A percentile compares a stretch with the other conserved stretches of the same genome.
phyloP scores from a whole-genome alignment of 2,113 vertebrate genomes.

The Sardina pilchardus region DNA sequence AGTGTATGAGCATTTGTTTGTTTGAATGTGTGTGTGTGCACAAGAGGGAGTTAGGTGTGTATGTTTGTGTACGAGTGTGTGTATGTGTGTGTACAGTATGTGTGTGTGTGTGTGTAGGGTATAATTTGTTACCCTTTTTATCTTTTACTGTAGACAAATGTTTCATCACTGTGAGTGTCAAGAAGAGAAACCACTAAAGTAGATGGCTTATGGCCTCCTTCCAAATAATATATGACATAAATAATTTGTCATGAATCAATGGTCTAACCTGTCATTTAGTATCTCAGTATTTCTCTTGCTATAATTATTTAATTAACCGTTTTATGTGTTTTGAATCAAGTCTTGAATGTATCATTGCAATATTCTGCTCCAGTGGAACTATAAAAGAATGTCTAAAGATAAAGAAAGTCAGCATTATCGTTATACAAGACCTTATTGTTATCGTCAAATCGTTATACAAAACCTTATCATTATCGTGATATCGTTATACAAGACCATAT shows the following conservation, averaged over 20 bases:
- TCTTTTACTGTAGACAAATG: not conserved
- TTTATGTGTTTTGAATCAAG: not conserved
- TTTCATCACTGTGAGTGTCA: not conserved
- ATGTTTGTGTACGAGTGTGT: conserved; percentile 7
- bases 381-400: not conserved
- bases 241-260: not conserved
- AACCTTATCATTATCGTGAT: no score
- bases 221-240: not conserved
- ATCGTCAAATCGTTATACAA: no score
- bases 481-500: not conserved
- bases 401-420: not conserved
- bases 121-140: not conserved
- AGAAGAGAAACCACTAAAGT: not conserved
- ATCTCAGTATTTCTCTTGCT: not conserved
- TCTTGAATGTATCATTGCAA: not conserved
- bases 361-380: not conserved
- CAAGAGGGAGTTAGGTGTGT: not conserved
- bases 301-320: not conserved
- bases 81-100: conserved; percentile 29
- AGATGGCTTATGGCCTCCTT: not conserved
- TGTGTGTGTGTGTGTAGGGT: not conserved
- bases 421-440: not conserved
- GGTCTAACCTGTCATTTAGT: not conserved
- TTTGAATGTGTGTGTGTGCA: not conserved
- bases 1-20: no score